Percentiles rank a stretch among this genome's conserved stretches.
Evolutionary conservation across 2,797 vertebrate genomes (phyloP).

Genomic region (Syngnathus rostellatus): DNA sequence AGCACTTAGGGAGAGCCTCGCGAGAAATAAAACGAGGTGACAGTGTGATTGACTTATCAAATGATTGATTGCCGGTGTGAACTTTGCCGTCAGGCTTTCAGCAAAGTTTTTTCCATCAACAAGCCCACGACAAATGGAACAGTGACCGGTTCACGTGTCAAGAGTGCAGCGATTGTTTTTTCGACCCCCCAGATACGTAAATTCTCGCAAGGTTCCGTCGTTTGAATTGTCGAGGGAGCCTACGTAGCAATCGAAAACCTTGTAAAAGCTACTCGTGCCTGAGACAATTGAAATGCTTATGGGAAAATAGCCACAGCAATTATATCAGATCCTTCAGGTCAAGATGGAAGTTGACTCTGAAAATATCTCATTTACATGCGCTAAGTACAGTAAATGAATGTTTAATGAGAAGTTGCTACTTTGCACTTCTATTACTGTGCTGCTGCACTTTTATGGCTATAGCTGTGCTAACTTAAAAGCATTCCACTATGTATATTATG

Average conservation of each 20-base stretch:
- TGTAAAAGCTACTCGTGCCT: conserved; percentile 59
- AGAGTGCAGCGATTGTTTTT: conserved; percentile 11
- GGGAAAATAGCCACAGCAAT: background rate
- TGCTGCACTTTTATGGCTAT: conserved; percentile 12
- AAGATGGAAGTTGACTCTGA: conserved; percentile 52
- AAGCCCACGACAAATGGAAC: conserved; percentile 25
- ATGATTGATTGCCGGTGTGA: conserved; percentile 32
- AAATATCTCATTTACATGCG: conserved; percentile 17
- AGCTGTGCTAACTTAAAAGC: conserved; percentile 24
- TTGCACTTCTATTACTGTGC: background rate
- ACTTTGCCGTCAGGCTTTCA: conserved; percentile 18
- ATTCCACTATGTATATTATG: conserved; percentile 7
- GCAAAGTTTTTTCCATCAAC: conserved; percentile 18
- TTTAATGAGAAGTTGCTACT: background rate
- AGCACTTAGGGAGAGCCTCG: conserved; percentile 33
- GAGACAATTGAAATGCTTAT: conserved; percentile 29
- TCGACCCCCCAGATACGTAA: conserved; percentile 13
- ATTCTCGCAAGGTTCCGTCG: conserved; percentile 15
- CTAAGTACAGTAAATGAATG: conserved; percentile 28
- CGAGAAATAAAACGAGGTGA: conserved; percentile 19
- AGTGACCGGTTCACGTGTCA: conserved; percentile 22
- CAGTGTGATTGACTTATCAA: conserved; percentile 31
- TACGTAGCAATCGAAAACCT: conserved; percentile 53
- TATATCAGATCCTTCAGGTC: conserved; percentile 17
- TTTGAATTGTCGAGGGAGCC: conserved; percentile 27